Evolutionary conservation across 2,888 invertebrate genomes (phyloP), one percentile per base, ranked within the genome.

Genomic region (Anthophora plumipes): DNA sequence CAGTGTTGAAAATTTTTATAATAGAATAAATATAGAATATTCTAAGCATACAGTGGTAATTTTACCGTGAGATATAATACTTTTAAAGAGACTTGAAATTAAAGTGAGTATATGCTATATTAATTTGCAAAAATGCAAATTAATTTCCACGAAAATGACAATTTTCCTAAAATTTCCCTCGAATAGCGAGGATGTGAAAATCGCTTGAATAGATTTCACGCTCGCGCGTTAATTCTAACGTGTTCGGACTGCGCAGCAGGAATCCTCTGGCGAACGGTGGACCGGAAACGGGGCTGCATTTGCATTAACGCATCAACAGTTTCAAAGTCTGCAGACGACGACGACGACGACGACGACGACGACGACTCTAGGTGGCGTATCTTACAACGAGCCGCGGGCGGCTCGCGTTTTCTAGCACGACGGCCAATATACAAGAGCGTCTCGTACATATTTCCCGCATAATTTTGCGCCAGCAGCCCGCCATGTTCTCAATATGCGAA

Each of bases 361-460:
- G 20, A 37, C 17, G 41, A 25, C 9, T 25, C 46, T 12, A 6
- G 20, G 12, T 31, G 77, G 12, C 41, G 77, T 43, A 31, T 41
- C 48, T 67, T 11, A 46, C 67, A 41, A 25, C 31, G 41, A 54
- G 39, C 17, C 25, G 22, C 31, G n/a, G 43, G 9, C 39, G 60
- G 41, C n/a, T 68, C 82, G 80, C 83, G 81, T 85, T 86, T 85
- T 84, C 77, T 82, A 74, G 64, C 73, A 74, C 83, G 79, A 54
- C 86, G 83, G 67, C 80, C 85, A 73, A 86, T 85, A 82, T 86
- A 85, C 84, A 82, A 80, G 79, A 70, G 61, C 67, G 83, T 55
- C 78, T 71, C 79, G 83, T 85, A 84, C 85, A 85, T 86, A 84
- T 81, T 87, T 83, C 82, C 68, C 60, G 85, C 83, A 84, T 87